These are phyloP conservation scores for Drosophila borealis DNA, from an alignment of 2,888 invertebrate genomes.

Conservation along the genomic window DNA sequence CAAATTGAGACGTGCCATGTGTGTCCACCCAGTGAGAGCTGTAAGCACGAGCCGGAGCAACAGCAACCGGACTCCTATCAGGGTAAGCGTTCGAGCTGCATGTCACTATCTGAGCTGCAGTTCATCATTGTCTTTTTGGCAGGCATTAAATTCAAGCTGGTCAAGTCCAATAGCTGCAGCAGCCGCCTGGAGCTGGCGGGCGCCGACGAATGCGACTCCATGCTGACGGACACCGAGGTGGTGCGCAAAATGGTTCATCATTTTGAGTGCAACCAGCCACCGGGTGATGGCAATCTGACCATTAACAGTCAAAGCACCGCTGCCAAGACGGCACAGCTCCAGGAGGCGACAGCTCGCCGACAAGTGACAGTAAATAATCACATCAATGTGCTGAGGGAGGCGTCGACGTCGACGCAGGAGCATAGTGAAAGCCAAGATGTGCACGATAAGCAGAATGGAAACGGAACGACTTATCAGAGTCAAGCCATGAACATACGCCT, in stretches of 20 bases:
- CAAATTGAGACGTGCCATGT: slow-evolving; percentile 84
- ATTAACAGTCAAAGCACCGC: slow-evolving; percentile 85
- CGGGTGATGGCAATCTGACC: slow-evolving; percentile 76
- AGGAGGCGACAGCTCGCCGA: slow-evolving; percentile 21
- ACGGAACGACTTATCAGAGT: slow-evolving; percentile 63
- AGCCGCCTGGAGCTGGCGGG: slow-evolving; percentile 93
- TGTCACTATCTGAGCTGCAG: neutral
- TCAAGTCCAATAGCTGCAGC: slow-evolving; percentile 95
- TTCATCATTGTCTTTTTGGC: slow-evolving; percentile 3
- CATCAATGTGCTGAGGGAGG: slow-evolving; percentile 76
- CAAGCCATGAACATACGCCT: slow-evolving; percentile 82
- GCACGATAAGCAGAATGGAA: slow-evolving; percentile 25
- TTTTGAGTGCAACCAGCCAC: slow-evolving; percentile 79
- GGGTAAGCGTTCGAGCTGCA: slow-evolving; percentile 45
- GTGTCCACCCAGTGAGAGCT: slow-evolving; percentile 75
- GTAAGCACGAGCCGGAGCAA: slow-evolving; percentile 47
- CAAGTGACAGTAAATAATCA: slow-evolving; percentile 85
- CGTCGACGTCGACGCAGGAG: slow-evolving; percentile 8
- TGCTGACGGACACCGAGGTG: slow-evolving; percentile 77
- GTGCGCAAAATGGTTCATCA: slow-evolving; percentile 85
- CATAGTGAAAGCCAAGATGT: slow-evolving; percentile 33
- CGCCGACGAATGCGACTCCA: slow-evolving; percentile 80
- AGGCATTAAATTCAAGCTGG: slow-evolving; percentile 92
- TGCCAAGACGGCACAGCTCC: slow-evolving; percentile 55
- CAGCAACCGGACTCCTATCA: slow-evolving; percentile 65